phyloP scores from a whole-genome alignment of 2,113 vertebrate species.

The Taurulus bubalis region DNA sequence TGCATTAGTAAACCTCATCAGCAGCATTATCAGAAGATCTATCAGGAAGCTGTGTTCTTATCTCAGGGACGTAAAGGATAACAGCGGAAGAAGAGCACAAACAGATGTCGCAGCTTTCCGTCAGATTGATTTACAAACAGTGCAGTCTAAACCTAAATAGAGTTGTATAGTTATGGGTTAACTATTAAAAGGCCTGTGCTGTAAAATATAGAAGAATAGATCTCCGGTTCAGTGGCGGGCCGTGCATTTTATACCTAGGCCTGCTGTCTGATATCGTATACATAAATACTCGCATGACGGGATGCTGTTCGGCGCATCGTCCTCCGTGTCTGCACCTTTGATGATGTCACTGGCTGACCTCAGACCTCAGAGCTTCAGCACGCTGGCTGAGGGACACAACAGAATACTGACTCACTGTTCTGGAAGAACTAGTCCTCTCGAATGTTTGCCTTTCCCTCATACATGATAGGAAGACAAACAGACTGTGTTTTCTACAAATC shows the following conservation, averaged over 20 bases:
- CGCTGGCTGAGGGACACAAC: background rate
- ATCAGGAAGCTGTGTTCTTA: conserved; percentile 35
- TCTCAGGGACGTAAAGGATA: too few species aligned
- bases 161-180: background rate
- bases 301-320: too few species aligned
- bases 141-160: background rate
- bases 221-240: too few species aligned
- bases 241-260: too few species aligned
- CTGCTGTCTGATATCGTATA: too few species aligned
- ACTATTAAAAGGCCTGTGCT: background rate
- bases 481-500: background rate
- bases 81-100: background rate
- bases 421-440: background rate
- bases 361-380: background rate
- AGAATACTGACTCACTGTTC: background rate
- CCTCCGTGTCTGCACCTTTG: background rate
- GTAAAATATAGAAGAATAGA: background rate
- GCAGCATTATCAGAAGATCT: conserved; percentile 7
- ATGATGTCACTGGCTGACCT: background rate
- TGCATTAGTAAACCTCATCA: background rate
- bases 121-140: background rate
- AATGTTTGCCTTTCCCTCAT: background rate
- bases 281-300: too few species aligned
- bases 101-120: conserved; percentile 4
- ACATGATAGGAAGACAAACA: background rate